Evolutionary conservation across 2,888 invertebrate species (phyloP), one percentile per base, ranked within the genome.

Genomic region (Drosophila suboccidentalis): DNA sequence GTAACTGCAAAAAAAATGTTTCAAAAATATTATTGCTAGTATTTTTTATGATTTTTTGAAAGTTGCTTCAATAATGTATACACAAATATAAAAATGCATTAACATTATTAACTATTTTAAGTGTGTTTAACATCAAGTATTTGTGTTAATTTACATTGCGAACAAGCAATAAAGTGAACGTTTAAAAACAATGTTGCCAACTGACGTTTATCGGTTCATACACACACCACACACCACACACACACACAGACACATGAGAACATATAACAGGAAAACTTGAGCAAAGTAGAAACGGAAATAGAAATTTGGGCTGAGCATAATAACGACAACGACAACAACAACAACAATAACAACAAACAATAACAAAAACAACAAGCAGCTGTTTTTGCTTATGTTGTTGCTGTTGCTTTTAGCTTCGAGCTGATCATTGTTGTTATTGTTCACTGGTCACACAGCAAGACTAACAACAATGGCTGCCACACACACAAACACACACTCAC

Each of bases 351-450:
- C 41, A 15, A 39, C 41, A 43, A 63, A 60, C 26, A 57, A 36
- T 15, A 57, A 26, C n/a, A n/a, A 39, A 29, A 29, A 34, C 36
- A 57, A 49, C 19, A 43, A 59, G 59, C 49, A 60, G 49, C 36
- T 36, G 54, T 43, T 50, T 55, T 41, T 47, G 9, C 15, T 39
- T 3, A 15, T 4, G 57, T 51, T 50, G 50, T 32, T 46, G 57
- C 17, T 46, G 44, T 46, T 57, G 34, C 57, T 46, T 73, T 38
- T 44, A 63, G 78, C 47, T 57, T 51, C 32, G 15, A 57, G 54
- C 51, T 50, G 53, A 76, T 73, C 68, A 61, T 69, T 78, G 75
- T 69, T 75, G 76, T 71, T 76, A 50, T 71, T 76, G 65, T 71
- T 53, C 46, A 55, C 68, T 74, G 75, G 63, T 49, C 62, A 55